Conservation (phyloP, 2,113 vertebrate species). For the Rissa tridactyla region DNA sequence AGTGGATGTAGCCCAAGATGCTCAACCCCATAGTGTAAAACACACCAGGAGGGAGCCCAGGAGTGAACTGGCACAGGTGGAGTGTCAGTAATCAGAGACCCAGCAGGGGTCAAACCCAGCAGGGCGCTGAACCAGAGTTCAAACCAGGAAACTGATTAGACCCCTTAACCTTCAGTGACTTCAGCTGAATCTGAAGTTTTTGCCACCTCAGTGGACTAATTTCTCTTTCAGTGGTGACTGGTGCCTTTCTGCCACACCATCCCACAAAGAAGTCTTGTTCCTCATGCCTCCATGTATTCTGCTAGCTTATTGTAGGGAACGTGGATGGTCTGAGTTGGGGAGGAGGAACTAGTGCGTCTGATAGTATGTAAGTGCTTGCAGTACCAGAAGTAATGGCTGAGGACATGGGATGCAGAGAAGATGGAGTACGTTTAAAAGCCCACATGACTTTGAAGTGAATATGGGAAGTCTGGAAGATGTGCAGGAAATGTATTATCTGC, state of each 20-base stretch:
- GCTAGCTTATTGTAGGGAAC: not conserved
- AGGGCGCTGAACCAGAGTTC: not conserved
- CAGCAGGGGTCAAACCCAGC: not conserved
- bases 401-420: not conserved
- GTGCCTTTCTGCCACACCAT: rapidly evolving
- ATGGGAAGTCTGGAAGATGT: not conserved
- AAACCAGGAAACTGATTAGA: not conserved
- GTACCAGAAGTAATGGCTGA: not conserved
- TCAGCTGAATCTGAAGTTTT: not conserved
- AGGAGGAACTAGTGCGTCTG: not conserved
- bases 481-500: not conserved
- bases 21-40: not conserved
- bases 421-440: not conserved
- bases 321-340: not conserved
- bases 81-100: not conserved
- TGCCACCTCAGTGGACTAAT: not conserved
- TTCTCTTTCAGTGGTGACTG: not conserved
- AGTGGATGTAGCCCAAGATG: not conserved
- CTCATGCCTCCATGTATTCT: not conserved
- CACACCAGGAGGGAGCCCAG: not conserved
- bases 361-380: not conserved
- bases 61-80: not conserved
- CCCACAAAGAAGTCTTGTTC: not conserved
- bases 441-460: not conserved
- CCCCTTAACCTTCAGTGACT: not conserved